These are phyloP conservation scores for Panthera tigris DNA, from an alignment of 2,113 vertebrate genomes.

Conservation along the genomic window DNA sequence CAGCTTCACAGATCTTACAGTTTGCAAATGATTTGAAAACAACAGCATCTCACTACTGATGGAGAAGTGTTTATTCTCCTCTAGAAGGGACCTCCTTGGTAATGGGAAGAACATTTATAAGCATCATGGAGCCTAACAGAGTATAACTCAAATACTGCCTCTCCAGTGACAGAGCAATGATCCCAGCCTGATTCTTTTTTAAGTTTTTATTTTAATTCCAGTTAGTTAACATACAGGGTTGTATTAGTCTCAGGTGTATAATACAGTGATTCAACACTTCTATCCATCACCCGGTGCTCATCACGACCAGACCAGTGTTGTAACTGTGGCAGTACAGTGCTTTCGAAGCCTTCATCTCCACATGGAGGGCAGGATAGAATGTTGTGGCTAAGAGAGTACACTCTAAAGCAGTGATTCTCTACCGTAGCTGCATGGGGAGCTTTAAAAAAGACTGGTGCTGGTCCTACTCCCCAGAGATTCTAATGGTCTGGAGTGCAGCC, in stretches of 20 bases:
- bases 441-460: not conserved
- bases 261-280: not conserved
- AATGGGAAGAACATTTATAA: not conserved
- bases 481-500: not conserved
- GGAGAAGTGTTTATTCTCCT: not conserved
- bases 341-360: not conserved
- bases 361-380: not conserved
- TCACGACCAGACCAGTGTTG: not conserved
- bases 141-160: not conserved
- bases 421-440: not conserved
- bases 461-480: not conserved
- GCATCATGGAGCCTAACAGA: not conserved
- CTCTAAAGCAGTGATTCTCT: not conserved
- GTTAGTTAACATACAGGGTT: not conserved
- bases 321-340: not conserved
- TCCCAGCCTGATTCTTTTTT: not conserved
- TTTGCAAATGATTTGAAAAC: constrained; percentile 15
- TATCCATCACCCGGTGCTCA: not conserved
- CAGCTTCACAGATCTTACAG: not conserved
- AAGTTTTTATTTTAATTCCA: not conserved
- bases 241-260: not conserved
- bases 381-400: not conserved
- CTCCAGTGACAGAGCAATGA: not conserved
- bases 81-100: not conserved
- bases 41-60: not conserved